These are phyloP conservation scores for Erpobdella octoculata DNA, from an alignment of 2,888 invertebrate species.

Conservation along the genomic window DNA sequence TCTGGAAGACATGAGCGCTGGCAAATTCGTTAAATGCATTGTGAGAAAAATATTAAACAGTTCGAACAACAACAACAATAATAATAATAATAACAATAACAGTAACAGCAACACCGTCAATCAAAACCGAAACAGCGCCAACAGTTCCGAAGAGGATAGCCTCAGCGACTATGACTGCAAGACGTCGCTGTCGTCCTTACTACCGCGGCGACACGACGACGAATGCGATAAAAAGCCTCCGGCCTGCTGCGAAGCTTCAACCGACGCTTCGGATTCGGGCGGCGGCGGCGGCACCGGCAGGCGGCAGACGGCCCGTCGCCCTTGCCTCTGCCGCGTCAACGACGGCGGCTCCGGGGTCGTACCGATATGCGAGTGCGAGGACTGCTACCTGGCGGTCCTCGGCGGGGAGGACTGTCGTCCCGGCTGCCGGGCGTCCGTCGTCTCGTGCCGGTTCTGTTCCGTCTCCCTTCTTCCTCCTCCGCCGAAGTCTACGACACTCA, in stretches of 20 bases:
- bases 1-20: slow-evolving; percentile 13
- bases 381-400: neutral
- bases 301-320: too few species aligned
- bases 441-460: too few species aligned
- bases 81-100: neutral
- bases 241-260: neutral
- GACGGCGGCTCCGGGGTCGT: neutral
- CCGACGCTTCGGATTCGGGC: neutral
- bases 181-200: too few species aligned
- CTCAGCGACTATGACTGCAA: too few species aligned
- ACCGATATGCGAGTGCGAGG: neutral
- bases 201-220: too few species aligned
- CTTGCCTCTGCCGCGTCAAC: neutral
- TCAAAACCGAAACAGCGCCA: neutral
- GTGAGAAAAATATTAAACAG: neutral
- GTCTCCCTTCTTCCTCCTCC: too few species aligned
- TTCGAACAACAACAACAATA: neutral
- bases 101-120: neutral
- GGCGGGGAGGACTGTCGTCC: too few species aligned
- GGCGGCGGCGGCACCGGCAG: neutral
- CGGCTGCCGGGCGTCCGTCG: neutral
- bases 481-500: too few species aligned
- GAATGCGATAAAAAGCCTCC: neutral
- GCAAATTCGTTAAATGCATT: slow-evolving; percentile 12
- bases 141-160: neutral